phyloP scores from a whole-genome alignment of 1,140 invertebrate species.

The Procambarus clarkii region DNA sequence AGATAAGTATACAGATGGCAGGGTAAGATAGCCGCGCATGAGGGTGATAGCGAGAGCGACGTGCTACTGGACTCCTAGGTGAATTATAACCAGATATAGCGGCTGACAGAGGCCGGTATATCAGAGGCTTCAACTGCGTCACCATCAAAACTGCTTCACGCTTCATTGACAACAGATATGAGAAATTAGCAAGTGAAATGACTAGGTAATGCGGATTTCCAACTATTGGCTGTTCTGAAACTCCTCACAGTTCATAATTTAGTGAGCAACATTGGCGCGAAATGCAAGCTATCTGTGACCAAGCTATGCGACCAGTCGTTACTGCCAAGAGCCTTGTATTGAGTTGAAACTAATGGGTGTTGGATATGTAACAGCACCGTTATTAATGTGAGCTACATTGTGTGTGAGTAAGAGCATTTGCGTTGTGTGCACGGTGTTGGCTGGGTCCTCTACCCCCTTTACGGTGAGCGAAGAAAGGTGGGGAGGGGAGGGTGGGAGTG shows the following conservation, averaged over 20 bases:
- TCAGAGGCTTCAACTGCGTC: not conserved
- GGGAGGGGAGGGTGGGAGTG: too few species aligned
- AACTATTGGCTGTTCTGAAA: not conserved
- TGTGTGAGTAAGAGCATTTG: slow-evolving; percentile 8
- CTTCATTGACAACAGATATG: not conserved
- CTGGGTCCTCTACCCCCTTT: not conserved
- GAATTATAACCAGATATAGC: not conserved
- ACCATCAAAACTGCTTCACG: not conserved
- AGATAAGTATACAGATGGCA: too few species aligned
- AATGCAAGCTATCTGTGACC: not conserved
- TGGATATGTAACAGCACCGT: not conserved
- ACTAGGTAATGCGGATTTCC: not conserved
- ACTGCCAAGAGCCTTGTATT: not conserved
- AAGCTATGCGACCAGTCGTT: not conserved
- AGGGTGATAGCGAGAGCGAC: not conserved
- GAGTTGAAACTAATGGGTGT: not conserved
- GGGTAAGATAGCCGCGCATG: not conserved
- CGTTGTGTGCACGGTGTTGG: not conserved
- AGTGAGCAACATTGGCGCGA: not conserved
- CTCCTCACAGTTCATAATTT: not conserved
- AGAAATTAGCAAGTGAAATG: not conserved
- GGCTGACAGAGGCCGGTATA: too few species aligned
- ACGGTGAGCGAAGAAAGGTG: too few species aligned
- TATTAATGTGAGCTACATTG: not conserved
- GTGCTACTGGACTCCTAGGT: not conserved